A percentile compares a stretch with the other conserved stretches of the same genome.
phyloP scores from a whole-genome alignment of 2,797 vertebrate genomes.

The Sebastes nivosus region DNA sequence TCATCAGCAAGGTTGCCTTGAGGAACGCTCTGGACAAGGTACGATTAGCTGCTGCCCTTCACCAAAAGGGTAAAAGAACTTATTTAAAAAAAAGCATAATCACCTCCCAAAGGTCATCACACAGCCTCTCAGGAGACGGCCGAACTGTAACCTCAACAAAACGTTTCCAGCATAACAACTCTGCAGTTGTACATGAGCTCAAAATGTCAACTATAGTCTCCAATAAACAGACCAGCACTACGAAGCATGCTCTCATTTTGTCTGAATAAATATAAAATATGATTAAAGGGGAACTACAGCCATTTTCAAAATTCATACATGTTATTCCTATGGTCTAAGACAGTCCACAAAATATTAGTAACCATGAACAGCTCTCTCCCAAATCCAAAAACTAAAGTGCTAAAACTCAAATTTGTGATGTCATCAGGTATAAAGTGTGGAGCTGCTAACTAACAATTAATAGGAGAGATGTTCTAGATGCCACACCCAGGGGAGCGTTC shows the following conservation, averaged over 20 bases:
- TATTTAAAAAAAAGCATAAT: slow-evolving; percentile 32
- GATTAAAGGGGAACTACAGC: background rate
- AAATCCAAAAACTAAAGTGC: no score
- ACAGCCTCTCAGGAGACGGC: background rate
- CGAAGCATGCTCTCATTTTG: background rate
- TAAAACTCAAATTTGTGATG: no score
- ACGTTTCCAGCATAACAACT: background rate
- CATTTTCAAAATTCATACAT: no score
- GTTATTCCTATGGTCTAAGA: no score
- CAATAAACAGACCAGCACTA: background rate
- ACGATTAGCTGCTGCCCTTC: background rate
- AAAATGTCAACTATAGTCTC: background rate
- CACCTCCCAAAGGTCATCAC: background rate
- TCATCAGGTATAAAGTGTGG: no score
- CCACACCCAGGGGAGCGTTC: no score
- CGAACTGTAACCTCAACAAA: background rate
- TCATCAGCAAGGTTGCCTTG: slow-evolving; percentile 92
- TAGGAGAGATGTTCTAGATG: no score
- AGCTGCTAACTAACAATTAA: no score
- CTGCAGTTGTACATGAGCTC: background rate
- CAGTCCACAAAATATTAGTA: no score
- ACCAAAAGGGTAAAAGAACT: slow-evolving; percentile 16
- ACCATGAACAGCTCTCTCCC: no score
- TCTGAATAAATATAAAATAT: background rate
- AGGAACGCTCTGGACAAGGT: slow-evolving; percentile 92